Base-by-base conservation (phyloP, 2,113 vertebrate genomes). In the Siniperca chuatsi region DNA sequence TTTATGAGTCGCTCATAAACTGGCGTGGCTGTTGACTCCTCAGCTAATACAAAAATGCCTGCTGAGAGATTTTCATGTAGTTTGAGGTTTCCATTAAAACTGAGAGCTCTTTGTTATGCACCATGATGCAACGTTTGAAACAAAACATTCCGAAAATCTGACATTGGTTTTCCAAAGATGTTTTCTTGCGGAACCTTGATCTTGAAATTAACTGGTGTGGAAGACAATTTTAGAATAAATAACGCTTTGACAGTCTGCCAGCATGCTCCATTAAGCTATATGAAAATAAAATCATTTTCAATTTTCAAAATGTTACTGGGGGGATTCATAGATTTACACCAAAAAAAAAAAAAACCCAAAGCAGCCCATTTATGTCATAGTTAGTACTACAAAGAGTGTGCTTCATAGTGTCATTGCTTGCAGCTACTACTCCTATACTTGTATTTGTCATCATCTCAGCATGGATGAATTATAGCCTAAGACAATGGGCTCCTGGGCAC, bases 1-100 rank as follows among this genome's bases (percentile, higher is more conserved):
- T 82, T 82, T 87, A 68, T 67, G 60, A 85, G 57, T 79, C 87
- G 79, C 29, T 25, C 25, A 25, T 25, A 25, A 25, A 25, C 25
- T 25, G 25, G 25, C 25, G 1, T 33, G 48, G 67, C 62, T 29
- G 29, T 20, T 21, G 25, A 50, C 23, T 70, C 20, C 55, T 65
- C 57, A 37, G 35, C 46, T 70, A 46, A 46, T 21, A 58, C 21
- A 54, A 70, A 82, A 75, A 54, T 21, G 13, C 40, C 29, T 21
- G 9, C 21, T 61, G 12, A 65, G 25, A 69, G 55, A 82, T 81
- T 48, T 85, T 48, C 4, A 64, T 58, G 44, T 55, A 23, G 0
- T 71, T 55, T 74, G 40, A 42, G 10, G 21, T 83, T 37, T 74
- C 18, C 37, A 52, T 69, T 57, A 68, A 66, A 57, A 62, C 52